Conservation (phyloP, 2,113 vertebrate genomes). For the Tenrec ecaudatus region DNA sequence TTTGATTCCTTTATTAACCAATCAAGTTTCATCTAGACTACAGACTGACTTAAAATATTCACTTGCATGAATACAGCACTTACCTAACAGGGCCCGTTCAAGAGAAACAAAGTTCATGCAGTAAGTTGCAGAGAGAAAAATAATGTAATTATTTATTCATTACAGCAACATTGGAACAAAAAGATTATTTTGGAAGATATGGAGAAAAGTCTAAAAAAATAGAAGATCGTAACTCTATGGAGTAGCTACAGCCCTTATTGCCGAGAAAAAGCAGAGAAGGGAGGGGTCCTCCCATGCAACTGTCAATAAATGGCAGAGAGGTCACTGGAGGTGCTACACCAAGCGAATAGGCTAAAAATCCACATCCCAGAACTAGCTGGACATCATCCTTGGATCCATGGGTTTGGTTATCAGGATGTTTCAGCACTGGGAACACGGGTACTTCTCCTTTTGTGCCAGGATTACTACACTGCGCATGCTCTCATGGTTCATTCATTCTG, state of each 20-base stretch:
- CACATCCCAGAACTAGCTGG: too few relatives aligned
- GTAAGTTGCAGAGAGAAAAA: not conserved
- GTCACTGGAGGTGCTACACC: too few relatives aligned
- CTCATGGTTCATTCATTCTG: too few relatives aligned
- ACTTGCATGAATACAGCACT: not conserved
- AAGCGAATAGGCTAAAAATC: too few relatives aligned
- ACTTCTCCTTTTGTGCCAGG: too few relatives aligned
- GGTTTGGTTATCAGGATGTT: too few relatives aligned
- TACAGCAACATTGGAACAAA: not conserved
- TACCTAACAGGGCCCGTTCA: not conserved
- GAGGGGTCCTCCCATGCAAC: not conserved
- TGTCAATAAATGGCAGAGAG: too few relatives aligned
- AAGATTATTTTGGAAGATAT: not conserved
- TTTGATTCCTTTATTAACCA: not conserved
- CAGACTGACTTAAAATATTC: not conserved
- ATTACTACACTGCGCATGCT: too few relatives aligned
- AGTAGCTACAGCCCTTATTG: not conserved
- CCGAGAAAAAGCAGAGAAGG: not conserved
- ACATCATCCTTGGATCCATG: too few relatives aligned
- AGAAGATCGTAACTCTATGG: not conserved
- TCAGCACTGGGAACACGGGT: too few relatives aligned
- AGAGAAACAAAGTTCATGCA: not conserved
- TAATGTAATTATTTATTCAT: not conserved
- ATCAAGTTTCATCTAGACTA: not conserved
- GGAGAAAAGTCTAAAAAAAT: not conserved